Base-by-base conservation (phyloP, 2,113 vertebrate species). In the Machaerirhynchus nigripectus region DNA sequence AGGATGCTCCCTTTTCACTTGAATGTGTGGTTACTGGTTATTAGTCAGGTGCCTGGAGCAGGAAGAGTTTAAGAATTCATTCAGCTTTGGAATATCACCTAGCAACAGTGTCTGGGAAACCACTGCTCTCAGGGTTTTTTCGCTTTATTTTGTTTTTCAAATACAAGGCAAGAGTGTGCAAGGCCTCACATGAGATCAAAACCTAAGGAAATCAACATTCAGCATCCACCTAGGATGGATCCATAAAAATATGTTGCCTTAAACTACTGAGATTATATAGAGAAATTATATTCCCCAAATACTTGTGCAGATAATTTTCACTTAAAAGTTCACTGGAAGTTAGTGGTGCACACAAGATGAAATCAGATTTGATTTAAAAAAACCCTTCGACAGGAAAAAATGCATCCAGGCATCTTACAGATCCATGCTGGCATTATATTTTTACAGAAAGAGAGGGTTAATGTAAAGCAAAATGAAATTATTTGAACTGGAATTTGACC, bases 91-190 rank as follows among this genome's bases (percentile, higher is more conserved):
- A 90, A 40, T 31, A 74, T 90, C 60, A 78, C 95, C 92, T 95
- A 96, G 95, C 92, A 96, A 93, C 95, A 52, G 82, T 88, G 82
- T 86, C 94, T 90, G 89, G 55, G 82, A 93, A 95, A 92, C 71
- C 50, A 70, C 35, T 63, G 67, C 79, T 92, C 56, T 88, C 68
- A 77, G 92, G 42, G 28, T 47, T 85, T 96, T 92, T 95, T 70
- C 56, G 73, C 50, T 94, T 50, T 57, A 69, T 67, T 93, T 47
- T 92, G 78, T 74, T 92, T 92, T 92, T 90, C 76, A 84, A 90
- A 84, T 47, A 40, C n/a, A 64, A 70, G 64, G 30, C 68, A 67
- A 70, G 71, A 53, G 21, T 60, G 82, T 60, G 55, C 42, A 81
- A 76, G 81, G n/a, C 69, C 73, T 93, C 76, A 70, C 42, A 85